Evolutionary conservation across 2,113 vertebrate species (phyloP).

Genomic region (Addax nasomaculatus): DNA sequence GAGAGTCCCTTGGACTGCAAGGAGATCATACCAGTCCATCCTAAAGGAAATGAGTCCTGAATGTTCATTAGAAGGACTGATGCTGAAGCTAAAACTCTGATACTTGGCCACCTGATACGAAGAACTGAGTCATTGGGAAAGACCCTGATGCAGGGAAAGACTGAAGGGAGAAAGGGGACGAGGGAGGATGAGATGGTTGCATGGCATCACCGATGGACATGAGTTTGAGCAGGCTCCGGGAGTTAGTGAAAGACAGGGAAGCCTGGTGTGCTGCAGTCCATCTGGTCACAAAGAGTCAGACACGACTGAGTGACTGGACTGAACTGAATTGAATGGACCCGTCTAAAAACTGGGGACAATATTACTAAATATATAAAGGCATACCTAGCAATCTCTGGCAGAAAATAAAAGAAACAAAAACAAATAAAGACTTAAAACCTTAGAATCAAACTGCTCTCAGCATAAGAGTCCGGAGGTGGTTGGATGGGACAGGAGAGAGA

Average conservation of each 20-base stretch:
- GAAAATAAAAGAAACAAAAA: neutral
- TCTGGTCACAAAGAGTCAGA: neutral
- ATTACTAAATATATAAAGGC: neutral
- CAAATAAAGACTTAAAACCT: neutral
- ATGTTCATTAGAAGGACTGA: neutral
- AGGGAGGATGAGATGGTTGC: neutral
- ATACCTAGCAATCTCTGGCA: neutral
- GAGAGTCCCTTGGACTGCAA: neutral
- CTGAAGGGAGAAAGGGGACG: neutral
- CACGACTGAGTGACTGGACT: neutral
- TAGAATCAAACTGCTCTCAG: neutral
- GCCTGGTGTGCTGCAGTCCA: neutral
- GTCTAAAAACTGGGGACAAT: neutral
- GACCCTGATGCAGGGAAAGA: neutral
- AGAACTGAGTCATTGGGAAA: neutral
- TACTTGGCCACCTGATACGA: neutral
- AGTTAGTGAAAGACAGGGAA: neutral
- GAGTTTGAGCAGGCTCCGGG: neutral
- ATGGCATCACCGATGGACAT: neutral
- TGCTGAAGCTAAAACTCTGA: neutral
- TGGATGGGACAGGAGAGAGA: neutral
- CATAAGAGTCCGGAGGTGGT: neutral
- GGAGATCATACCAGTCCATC: neutral
- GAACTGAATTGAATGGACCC: neutral
- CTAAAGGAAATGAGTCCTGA: neutral